Evolutionary conservation across 2,113 vertebrate species (phyloP).

Genomic region (Cricetomys ansorgei): DNA sequence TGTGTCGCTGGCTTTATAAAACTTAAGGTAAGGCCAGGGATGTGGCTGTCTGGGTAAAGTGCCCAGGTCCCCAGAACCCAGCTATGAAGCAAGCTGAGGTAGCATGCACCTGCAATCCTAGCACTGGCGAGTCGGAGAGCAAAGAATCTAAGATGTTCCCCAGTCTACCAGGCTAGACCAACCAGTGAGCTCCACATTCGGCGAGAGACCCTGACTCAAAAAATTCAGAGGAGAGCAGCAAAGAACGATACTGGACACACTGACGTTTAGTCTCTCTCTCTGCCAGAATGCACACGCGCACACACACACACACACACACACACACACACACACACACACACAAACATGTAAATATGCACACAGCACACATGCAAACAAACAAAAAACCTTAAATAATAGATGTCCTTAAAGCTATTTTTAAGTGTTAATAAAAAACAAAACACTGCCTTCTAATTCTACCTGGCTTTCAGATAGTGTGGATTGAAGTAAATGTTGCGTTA

Average conservation of each 20-base stretch:
- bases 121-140: background rate
- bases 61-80: background rate
- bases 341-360: background rate
- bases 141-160: too few relatives aligned
- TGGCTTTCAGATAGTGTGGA: background rate
- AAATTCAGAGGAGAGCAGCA: background rate
- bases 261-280: background rate
- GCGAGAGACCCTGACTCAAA: background rate
- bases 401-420: constrained; percentile 56
- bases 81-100: too few relatives aligned
- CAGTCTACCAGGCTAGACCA: background rate
- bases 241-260: background rate
- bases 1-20: background rate
- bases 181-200: too few relatives aligned
- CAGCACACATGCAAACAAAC: background rate
- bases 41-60: background rate
- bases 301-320: background rate
- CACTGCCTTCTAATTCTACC: constrained; percentile 28
- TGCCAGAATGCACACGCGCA: background rate
- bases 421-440: constrained; percentile 48
- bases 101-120: background rate
- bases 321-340: background rate
- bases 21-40: background rate
- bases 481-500: constrained; percentile 40
- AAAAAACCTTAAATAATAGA: background rate